Conservation (phyloP, 2,888 invertebrate species). For the Bellardia pandia region DNA sequence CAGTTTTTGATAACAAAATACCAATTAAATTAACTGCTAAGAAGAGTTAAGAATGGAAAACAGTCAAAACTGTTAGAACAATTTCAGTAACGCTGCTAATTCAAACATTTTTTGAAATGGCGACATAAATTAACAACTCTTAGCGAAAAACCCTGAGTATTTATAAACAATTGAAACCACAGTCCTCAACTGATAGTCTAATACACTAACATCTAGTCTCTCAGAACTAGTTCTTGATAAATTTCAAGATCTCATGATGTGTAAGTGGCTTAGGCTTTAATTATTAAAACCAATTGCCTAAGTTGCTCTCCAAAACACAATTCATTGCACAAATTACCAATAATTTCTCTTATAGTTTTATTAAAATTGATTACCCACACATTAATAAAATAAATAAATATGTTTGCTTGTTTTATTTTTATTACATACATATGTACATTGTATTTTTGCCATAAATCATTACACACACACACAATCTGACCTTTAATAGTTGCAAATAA, state of each 20-base stretch:
- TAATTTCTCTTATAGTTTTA: background rate
- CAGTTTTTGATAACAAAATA: background rate
- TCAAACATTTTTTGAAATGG: no score
- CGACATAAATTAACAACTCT: no score
- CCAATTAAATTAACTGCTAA: background rate
- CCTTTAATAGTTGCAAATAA: conserved; percentile 25
- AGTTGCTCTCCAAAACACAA: background rate
- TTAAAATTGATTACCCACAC: conserved; percentile 3
- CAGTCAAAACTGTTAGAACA: no score
- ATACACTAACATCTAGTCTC: no score
- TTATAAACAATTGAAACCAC: no score
- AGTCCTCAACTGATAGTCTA: no score
- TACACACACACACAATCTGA: conserved; percentile 13
- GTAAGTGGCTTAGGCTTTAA: no score
- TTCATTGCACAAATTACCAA: background rate
- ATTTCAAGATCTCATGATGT: no score
- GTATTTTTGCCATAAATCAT: background rate
- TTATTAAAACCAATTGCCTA: no score
- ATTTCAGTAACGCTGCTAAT: no score
- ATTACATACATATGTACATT: background rate
- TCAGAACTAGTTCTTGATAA: no score
- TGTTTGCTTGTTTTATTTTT: background rate
- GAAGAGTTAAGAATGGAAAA: background rate
- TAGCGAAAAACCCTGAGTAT: no score
- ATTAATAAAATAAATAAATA: conserved; percentile 2